Percentiles rank a stretch among this genome's conserved stretches.
These are phyloP conservation scores for Chaetophractus vellerosus DNA, from an alignment of 2,797 vertebrate genomes.

Conservation along the genomic window DNA sequence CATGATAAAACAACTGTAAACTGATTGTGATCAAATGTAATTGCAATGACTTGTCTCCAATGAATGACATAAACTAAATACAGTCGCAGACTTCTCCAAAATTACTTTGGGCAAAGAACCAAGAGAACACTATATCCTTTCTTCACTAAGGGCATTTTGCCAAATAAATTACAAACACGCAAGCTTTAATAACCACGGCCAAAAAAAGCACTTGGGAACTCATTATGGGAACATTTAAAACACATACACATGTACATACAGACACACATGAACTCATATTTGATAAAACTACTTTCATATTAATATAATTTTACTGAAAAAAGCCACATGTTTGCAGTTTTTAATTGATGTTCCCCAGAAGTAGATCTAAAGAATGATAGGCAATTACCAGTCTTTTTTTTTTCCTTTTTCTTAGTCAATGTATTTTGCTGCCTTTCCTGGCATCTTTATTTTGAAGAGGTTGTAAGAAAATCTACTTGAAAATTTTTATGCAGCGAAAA, in stretches of 20 bases:
- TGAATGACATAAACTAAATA: constrained; percentile 91
- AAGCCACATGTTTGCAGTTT: constrained; percentile 77
- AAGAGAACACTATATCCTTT: constrained; percentile 91
- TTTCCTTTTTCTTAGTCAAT: background rate
- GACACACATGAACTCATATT: background rate
- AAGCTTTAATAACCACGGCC: constrained; percentile 90
- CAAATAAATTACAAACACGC: constrained; percentile 91
- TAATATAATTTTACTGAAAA: constrained; percentile 77
- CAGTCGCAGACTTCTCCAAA: constrained; percentile 90
- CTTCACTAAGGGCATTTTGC: constrained; percentile 90
- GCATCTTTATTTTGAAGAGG: constrained; percentile 71
- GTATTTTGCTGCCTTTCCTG: constrained; percentile 67
- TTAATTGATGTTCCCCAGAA: constrained; percentile 77
- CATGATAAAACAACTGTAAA: constrained; percentile 92
- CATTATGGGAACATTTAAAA: constrained; percentile 91
- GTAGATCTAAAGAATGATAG: constrained; percentile 44
- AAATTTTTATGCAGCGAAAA: constrained; percentile 73
- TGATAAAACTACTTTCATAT: constrained; percentile 84
- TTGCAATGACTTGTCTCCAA: constrained; percentile 91
- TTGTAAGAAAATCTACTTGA: constrained; percentile 59
- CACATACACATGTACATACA: constrained; percentile 52
- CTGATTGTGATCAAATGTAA: constrained; percentile 91
- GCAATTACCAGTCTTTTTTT: constrained; percentile 61
- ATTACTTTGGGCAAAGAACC: constrained; percentile 92
- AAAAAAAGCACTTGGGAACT: constrained; percentile 92